These are phyloP conservation scores for Thalpophila matura DNA, from an alignment of 2,888 invertebrate species.

Conservation along the genomic window DNA sequence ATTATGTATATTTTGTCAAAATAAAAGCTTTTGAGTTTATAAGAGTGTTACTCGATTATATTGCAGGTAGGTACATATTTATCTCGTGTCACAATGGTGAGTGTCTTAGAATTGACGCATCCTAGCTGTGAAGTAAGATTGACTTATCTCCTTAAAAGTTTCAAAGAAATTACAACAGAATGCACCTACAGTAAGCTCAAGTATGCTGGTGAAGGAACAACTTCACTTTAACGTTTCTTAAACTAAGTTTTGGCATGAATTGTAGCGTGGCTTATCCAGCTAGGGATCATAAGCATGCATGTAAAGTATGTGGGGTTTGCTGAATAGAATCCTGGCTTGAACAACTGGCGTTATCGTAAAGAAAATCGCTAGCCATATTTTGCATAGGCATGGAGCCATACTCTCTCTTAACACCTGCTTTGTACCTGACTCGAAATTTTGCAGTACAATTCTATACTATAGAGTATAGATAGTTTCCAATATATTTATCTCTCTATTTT, in stretches of 20 bases:
- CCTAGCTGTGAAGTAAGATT: no score
- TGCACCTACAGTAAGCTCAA: background rate
- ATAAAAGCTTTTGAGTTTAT: no score
- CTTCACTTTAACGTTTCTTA: background rate
- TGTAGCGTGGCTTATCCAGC: constrained; percentile 30
- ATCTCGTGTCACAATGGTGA: no score
- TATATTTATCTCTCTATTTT: background rate
- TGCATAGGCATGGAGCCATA: constrained; percentile 55
- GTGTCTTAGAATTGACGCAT: no score
- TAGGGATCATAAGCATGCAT: constrained; percentile 15
- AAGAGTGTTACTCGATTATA: no score
- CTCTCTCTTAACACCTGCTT: constrained; percentile 58
- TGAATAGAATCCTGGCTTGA: constrained; percentile 45
- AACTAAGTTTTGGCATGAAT: constrained; percentile 9
- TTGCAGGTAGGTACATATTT: no score
- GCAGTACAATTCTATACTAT: background rate
- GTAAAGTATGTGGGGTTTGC: constrained; percentile 23
- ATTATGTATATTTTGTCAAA: no score
- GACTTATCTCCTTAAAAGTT: no score
- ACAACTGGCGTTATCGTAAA: constrained; percentile 41
- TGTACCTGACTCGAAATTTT: constrained; percentile 44
- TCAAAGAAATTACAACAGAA: background rate
- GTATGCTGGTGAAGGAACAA: background rate
- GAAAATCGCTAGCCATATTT: constrained; percentile 46
- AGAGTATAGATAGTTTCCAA: constrained; percentile 18